These are phyloP conservation scores for Ginglymostoma cirratum DNA, from an alignment of 2,113 vertebrate species.

Conservation along the genomic window DNA sequence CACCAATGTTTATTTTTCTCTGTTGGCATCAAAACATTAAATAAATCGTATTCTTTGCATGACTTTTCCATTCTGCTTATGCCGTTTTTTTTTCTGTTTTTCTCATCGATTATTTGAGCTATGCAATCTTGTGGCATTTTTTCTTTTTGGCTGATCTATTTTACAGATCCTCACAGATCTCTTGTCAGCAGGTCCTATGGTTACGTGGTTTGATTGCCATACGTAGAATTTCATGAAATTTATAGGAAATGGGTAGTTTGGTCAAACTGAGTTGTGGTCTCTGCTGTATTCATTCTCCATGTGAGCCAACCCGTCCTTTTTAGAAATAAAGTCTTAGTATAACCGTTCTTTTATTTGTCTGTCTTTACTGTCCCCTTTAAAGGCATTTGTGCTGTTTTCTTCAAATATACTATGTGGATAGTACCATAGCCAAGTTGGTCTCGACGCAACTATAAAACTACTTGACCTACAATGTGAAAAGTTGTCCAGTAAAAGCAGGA, in stretches of 20 bases:
- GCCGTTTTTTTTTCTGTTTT: not conserved
- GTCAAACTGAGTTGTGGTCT: not conserved
- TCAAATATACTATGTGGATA: no score
- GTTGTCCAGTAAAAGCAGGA: no score
- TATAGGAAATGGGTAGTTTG: not conserved
- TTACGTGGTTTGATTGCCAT: not conserved
- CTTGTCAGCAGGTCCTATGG: not conserved
- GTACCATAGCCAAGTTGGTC: no score
- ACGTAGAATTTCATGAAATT: not conserved
- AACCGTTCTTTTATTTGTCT: no score
- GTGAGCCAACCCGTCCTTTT: not conserved
- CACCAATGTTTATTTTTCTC: not conserved
- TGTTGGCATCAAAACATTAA: not conserved
- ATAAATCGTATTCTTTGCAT: not conserved
- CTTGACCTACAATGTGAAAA: no score
- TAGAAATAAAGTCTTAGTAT: no score
- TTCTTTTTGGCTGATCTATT: not conserved
- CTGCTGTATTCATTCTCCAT: not conserved
- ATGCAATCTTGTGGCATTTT: not conserved
- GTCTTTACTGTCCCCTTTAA: no score
- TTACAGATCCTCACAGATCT: not conserved
- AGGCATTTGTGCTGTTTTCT: no score
- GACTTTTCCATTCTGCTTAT: not conserved
- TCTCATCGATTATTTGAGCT: not conserved
- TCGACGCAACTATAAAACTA: no score